Evolutionary conservation across 2,888 invertebrate species (phyloP), one percentile per base, ranked within the genome.

Genomic region (Zygaena filipendulae): DNA sequence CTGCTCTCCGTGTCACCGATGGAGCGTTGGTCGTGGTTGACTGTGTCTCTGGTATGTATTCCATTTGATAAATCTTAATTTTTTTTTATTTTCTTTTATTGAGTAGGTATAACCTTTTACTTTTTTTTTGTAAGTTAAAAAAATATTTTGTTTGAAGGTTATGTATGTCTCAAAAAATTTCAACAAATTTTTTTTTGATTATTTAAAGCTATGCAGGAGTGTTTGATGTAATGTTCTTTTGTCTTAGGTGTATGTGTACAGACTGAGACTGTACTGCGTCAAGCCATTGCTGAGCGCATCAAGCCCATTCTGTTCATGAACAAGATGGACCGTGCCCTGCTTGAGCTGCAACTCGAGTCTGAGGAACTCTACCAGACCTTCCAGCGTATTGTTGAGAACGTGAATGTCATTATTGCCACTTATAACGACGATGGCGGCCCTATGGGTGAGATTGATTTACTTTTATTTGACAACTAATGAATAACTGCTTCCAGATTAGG

Each of bases 251-350:
- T 99, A 44, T 99, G 99, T 67, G 99, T 99, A 50, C 99, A 99
- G 82, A 99, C 99, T 19, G 99, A 99, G 82, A 98, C 99, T 57
- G 99, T 99, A 35, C 84, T 99, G 55, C 94, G 99, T 83, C 99
- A 99, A 77, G 99, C 99, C 39, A 99, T 99, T 61, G 96, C 97
- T 39, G 99, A 99, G 83, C 92, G 99, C 62, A 99, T 99, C 59
- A 98, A 97, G 90, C 99, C 99, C 32, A 95, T 99, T 48, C 84
- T 99, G 54, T 99, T 99, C 90, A 98, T 99, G 98, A 99, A 99
- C 92, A 99, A 99, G 83, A 98, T 99, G 98, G 99, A 99, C 84
- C 92, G 99, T 50, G 99, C 99, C 47, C 85, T 99, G 35, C 84
- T 99, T 20, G 99, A 99, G 77, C 82, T 99, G 61, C 98, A 99